Evolutionary conservation across 2,113 vertebrate species (phyloP), one percentile per base, ranked within the genome.

Genomic region (Oryzias curvinotus): DNA sequence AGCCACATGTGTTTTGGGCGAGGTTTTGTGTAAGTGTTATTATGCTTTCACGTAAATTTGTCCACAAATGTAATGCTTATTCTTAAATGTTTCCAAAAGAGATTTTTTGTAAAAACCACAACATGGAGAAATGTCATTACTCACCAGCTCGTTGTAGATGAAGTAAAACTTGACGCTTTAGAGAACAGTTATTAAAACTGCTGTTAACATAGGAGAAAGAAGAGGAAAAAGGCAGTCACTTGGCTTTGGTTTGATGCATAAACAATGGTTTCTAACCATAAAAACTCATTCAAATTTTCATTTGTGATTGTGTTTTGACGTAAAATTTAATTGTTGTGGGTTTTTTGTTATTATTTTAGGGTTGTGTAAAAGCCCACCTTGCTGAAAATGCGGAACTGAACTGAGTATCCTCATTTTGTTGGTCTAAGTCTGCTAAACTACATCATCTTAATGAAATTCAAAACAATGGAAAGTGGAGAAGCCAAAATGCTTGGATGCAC

Each of bases 51-150:
- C 8, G 1, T 45, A 25, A 68, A 49, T 52, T 16, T 63, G 51
- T 71, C 52, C 43, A 52, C 49, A 26, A 52, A 45, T 44, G 21
- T 36, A 5, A n/a, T 18, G 53, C 19, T 64, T 72, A 75, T 61
- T 80, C 58, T 69, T 81, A 52, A 46, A 55, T 65, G 57, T 69
- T n/a, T 28, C 69, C 43, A 45, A 65, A 70, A 56, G 30, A 45
- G 26, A 61, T 54, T 44, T 72, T 75, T 64, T 62, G 57, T 25
- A 60, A 71, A 49, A 65, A 46, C 60, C 56, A 52, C 57, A 67
- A 19, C 25, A 56, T 26, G 5, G 71, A 49, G 55, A 82, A 85
- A 81, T 78, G 73, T 79, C 71, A 82, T 86, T 78, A 86, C 65
- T 78, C 84, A 77, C 52, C 57, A 61, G 54, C 47, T 73, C 57